A percentile compares a stretch with the other conserved stretches of the same genome.
Evolutionary conservation across 2,888 invertebrate species (phyloP).

Genomic region (Agrypnus murinus): DNA sequence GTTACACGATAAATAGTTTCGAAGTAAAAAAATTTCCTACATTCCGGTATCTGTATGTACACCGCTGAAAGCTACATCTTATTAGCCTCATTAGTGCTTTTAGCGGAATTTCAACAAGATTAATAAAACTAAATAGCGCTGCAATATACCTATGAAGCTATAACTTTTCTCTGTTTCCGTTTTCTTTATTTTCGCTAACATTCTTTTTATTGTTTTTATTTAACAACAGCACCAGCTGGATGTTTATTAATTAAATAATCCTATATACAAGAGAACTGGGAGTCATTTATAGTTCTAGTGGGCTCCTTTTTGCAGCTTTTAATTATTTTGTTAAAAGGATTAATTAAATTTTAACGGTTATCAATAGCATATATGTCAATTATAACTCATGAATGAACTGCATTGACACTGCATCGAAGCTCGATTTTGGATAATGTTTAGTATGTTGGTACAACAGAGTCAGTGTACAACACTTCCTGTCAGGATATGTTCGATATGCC

Average conservation of each 20-base stretch:
- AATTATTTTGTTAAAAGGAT: constrained; percentile 18
- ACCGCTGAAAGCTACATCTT: constrained; percentile 1
- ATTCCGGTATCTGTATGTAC: too few species aligned
- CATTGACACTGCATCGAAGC: constrained; percentile 25
- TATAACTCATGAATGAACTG: constrained; percentile 13
- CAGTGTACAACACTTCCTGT: background rate
- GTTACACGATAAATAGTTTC: too few species aligned
- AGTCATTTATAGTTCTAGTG: constrained; percentile 16
- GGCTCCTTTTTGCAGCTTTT: background rate
- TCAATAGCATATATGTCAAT: constrained; percentile 19
- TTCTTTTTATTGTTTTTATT: background rate
- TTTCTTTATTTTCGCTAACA: background rate
- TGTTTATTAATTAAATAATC: constrained; percentile 2
- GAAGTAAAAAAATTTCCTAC: too few species aligned
- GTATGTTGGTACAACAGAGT: background rate
- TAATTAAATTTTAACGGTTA: constrained; percentile 27
- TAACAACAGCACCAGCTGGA: constrained; percentile 1
- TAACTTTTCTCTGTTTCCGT: background rate
- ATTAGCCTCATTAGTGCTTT: constrained; percentile 23
- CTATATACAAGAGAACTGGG: too few species aligned
- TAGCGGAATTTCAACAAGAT: constrained; percentile 9
- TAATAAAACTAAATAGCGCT: constrained; percentile 7
- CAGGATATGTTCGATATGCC: background rate
- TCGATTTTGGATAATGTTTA: constrained; percentile 13
- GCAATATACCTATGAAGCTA: background rate